Evolutionary conservation across 2,797 vertebrate genomes (phyloP), one percentile per base, ranked within the genome.

Genomic region (Chiroxiphia lanceolata): DNA sequence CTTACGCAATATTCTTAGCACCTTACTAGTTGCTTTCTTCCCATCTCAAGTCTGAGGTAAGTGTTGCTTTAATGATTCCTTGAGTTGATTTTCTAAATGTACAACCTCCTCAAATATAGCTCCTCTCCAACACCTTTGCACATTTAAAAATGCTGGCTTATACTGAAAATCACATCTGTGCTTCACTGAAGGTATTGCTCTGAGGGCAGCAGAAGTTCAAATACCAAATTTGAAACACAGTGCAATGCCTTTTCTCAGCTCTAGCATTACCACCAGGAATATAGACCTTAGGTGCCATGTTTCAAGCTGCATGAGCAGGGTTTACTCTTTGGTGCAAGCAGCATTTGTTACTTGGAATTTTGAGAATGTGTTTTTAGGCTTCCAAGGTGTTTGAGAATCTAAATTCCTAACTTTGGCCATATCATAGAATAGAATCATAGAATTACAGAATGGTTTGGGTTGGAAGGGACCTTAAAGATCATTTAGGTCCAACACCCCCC

Each of bases 271-370:
- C 38, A 47, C 47, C 9, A 4, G 63, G 47, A 4, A 2, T 4
- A 6, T 5, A 19, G 65, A 60, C 13, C 6, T 16, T 57, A 2
- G 3, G 10, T 38, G 34, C 31, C 9, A 0, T 2, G 3, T 57
- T 61, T 79, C 59, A 13, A 1, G 22, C 54, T 44, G 1, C 29
- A 1, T 8, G 23, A 72, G 59, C 23, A 54, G 19, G 7, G 31
- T 77, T 77, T 84, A 47, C 45, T 50, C 21, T 27, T 29, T 22
- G 15, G 11, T 47, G 34, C 23, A 61, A 51, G 36, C n/a, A 79
- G 44, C 8, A 6, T 59, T 80, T 67, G 18, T 59, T 6, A 0
- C 60, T 51, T 51, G 44, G 12, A 45, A 15, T 22, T 93, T 34
- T 33, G 34, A 45, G 45, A 77, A 44, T 21, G 15, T 59, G 36